Evolutionary conservation across 2,888 invertebrate species (phyloP).

Genomic region (Carpatolechia fugitivella): DNA sequence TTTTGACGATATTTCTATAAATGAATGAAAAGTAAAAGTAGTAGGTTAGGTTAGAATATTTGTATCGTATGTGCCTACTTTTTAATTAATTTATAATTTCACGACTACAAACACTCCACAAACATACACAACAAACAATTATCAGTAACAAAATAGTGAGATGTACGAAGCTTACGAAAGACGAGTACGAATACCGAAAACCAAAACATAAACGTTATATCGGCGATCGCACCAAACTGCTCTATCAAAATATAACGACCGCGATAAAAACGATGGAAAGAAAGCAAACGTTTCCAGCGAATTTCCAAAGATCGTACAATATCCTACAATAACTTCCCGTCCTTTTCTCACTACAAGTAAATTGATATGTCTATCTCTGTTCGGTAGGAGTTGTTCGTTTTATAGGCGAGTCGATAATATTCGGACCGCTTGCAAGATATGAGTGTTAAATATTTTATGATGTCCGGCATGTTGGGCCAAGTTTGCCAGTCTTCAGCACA

Average conservation of each 20-base stretch:
- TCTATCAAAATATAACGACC: conserved; percentile 78
- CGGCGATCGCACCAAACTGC: conserved; percentile 69
- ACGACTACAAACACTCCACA: not conserved
- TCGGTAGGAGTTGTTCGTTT: conserved; percentile 63
- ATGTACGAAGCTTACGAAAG: conserved; percentile 41
- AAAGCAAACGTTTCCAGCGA: conserved; percentile 73
- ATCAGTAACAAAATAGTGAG: conserved; percentile 32
- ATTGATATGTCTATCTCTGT: conserved; percentile 52
- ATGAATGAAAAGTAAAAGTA: too few relatives aligned
- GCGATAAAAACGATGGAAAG: conserved; percentile 77
- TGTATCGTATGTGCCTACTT: too few relatives aligned
- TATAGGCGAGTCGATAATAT: conserved; percentile 75
- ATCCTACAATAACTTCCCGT: conserved; percentile 66
- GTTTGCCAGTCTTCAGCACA: conserved; percentile 5
- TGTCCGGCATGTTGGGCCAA: conserved; percentile 51
- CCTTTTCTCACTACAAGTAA: conserved; percentile 51
- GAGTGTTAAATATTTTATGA: conserved; percentile 76
- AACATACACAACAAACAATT: conserved; percentile 30
- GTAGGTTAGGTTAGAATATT: too few relatives aligned
- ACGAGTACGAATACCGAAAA: conserved; percentile 44
- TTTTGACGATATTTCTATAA: too few relatives aligned
- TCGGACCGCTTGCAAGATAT: conserved; percentile 67
- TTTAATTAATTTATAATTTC: too few relatives aligned
- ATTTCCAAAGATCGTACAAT: conserved; percentile 74
- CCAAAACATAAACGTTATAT: conserved; percentile 77